phyloP scores from a whole-genome alignment of 2,797 vertebrate genomes.

The Eulemur albifrons region DNA sequence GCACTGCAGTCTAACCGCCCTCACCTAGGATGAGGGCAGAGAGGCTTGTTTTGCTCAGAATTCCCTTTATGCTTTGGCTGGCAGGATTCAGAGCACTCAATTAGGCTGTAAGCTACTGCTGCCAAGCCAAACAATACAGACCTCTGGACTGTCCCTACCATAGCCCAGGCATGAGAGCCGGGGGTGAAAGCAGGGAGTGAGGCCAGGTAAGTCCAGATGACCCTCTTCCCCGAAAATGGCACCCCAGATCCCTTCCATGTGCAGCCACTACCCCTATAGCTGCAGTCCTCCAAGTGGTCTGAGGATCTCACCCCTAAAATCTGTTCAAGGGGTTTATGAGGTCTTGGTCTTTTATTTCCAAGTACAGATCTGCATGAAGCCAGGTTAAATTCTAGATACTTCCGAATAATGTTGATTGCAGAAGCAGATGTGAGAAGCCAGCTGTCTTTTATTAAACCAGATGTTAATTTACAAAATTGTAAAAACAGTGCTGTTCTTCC shows the following conservation, averaged over 20 bases:
- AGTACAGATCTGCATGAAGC: background rate
- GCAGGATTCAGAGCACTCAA: background rate
- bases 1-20: background rate
- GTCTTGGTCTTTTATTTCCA: background rate
- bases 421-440: background rate
- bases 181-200: background rate
- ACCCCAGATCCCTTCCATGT: background rate
- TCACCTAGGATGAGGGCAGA: background rate
- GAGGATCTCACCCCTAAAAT: background rate
- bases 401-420: background rate
- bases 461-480: background rate
- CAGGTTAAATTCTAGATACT: background rate
- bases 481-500: background rate
- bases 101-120: background rate
- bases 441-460: background rate
- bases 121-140: fast-evolving
- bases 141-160: background rate
- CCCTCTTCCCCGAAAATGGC: background rate
- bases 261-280: background rate
- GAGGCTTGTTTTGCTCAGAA: background rate
- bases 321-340: background rate
- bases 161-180: background rate
- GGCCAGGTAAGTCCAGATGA: background rate
- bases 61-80: background rate
- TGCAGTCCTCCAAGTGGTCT: background rate